phyloP scores from a whole-genome alignment of 2,113 vertebrate species.

The Neopipo cinnamomea region DNA sequence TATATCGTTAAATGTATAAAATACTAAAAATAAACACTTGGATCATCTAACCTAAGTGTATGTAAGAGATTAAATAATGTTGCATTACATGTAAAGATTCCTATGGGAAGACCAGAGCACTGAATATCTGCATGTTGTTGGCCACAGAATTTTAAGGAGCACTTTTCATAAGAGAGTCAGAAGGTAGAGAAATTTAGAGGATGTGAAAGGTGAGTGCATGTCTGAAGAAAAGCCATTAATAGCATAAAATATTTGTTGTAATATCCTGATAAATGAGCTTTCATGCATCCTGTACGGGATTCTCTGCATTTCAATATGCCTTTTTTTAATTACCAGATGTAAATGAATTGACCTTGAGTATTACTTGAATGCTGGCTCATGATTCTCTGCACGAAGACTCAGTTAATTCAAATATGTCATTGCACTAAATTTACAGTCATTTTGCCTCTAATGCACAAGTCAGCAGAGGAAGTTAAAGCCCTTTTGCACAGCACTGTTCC shows the following conservation, averaged over 20 bases:
- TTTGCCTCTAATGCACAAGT: neutral
- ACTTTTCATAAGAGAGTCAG: neutral
- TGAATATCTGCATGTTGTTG: neutral
- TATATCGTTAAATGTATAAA: neutral
- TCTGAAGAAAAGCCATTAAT: slow-evolving; percentile 55
- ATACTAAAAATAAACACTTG: neutral
- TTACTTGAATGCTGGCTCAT: slow-evolving; percentile 32
- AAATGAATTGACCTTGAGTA: slow-evolving; percentile 58
- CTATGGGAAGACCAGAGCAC: neutral
- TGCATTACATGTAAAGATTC: neutral
- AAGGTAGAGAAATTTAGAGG: neutral
- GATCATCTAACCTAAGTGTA: neutral
- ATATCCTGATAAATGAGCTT: slow-evolving; percentile 63
- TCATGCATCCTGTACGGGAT: slow-evolving; percentile 34
- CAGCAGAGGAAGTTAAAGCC: neutral
- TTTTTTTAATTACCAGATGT: slow-evolving; percentile 61
- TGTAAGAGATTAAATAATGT: neutral
- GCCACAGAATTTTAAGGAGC: neutral
- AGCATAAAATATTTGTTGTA: slow-evolving; percentile 50
- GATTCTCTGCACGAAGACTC: slow-evolving; percentile 12
- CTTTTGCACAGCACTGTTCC: neutral
- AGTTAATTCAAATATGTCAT: slow-evolving; percentile 1
- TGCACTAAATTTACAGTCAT: neutral
- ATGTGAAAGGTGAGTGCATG: neutral
- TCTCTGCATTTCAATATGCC: slow-evolving; percentile 49